A percentile compares a stretch with the other conserved stretches of the same genome.
Evolutionary conservation across 2,888 invertebrate species (phyloP).

Genomic region (Oscheius sp.): DNA sequence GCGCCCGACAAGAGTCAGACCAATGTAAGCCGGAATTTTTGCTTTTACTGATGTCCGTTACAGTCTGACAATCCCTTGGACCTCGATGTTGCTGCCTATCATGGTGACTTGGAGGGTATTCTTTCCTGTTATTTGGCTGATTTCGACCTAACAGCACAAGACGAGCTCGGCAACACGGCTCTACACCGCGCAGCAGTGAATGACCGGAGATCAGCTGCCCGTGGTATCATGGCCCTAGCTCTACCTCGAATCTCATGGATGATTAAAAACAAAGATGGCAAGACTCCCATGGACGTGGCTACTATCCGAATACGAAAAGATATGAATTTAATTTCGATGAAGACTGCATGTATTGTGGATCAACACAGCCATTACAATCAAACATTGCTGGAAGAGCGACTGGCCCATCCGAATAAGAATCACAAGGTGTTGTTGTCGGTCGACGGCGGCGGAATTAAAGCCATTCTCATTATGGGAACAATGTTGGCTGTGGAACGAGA

Average conservation of each 20-base stretch:
- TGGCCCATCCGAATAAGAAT: slow-evolving; percentile 37
- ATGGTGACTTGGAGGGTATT: slow-evolving; percentile 5
- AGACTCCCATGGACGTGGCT: slow-evolving; percentile 43
- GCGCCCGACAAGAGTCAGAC: too few relatives aligned
- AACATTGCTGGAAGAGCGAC: slow-evolving; percentile 37
- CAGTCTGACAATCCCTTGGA: neutral
- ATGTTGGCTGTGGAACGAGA: slow-evolving; percentile 23
- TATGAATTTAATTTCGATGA: slow-evolving; percentile 35
- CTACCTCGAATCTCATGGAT: slow-evolving; percentile 30
- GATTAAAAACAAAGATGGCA: slow-evolving; percentile 44
- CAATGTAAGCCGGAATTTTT: too few relatives aligned
- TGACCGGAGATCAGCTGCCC: slow-evolving; percentile 18
- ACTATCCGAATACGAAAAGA: slow-evolving; percentile 44
- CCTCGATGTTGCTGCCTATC: neutral
- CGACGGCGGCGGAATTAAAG: slow-evolving; percentile 51
- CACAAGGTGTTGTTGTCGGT: slow-evolving; percentile 48
- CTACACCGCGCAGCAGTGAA: slow-evolving; percentile 28
- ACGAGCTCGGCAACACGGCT: slow-evolving; percentile 16
- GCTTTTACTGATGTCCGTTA: too few relatives aligned
- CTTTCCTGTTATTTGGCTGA: neutral
- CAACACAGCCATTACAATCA: slow-evolving; percentile 42
- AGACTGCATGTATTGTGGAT: slow-evolving; percentile 7
- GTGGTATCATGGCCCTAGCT: slow-evolving; percentile 35
- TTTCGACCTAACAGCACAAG: neutral
- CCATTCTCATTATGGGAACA: slow-evolving; percentile 36